Conservation (phyloP, 2,113 vertebrate genomes). For the Grus americana region DNA sequence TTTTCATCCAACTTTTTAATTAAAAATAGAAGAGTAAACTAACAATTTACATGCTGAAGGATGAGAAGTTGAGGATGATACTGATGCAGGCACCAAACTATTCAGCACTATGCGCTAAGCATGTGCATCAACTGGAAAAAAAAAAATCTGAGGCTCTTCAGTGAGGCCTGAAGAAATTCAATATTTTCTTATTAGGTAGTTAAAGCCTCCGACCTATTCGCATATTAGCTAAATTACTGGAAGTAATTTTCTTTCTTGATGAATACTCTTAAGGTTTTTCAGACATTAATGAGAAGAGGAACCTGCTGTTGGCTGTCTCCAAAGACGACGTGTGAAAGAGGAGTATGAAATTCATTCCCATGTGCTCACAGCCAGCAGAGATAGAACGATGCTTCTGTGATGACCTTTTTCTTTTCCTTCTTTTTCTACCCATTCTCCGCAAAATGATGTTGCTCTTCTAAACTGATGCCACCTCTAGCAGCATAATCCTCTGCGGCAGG, state of each 20-base stretch:
- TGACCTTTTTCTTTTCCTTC: not conserved
- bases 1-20: not conserved
- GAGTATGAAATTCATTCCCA: not conserved
- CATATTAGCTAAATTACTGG: not conserved
- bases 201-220: not conserved
- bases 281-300: not conserved
- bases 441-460: not conserved
- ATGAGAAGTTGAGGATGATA: not conserved
- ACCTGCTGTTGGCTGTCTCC: not conserved
- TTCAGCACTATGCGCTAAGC: not conserved
- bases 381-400: fast-evolving
- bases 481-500: not conserved
- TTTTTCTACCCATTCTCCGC: not conserved
- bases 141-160: not conserved
- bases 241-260: not conserved
- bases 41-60: not conserved
- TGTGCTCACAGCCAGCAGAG: fast-evolving
- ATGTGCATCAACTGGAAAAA: not conserved
- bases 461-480: not conserved
- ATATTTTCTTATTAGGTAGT: not conserved
- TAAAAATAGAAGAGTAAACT: not conserved
- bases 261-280: not conserved
- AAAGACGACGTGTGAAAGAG: fast-evolving
- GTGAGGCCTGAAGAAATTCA: not conserved
- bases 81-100: not conserved